Evolutionary conservation across 2,113 vertebrate species (phyloP).

Genomic region (Sylvilagus bachmani): DNA sequence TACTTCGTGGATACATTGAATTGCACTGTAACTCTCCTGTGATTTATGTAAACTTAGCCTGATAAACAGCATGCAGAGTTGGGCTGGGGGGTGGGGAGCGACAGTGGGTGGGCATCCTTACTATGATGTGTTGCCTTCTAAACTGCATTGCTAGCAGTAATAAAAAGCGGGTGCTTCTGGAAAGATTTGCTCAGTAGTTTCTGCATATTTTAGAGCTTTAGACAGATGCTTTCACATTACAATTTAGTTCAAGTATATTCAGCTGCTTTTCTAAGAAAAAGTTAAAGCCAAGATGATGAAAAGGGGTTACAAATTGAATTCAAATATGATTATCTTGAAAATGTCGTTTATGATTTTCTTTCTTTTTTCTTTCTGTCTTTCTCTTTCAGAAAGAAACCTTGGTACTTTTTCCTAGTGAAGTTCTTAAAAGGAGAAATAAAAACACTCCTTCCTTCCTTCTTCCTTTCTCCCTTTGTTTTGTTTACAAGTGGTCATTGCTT

Average conservation of each 20-base stretch:
- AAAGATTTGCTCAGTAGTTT: slow-evolving; percentile 59
- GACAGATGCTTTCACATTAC: slow-evolving; percentile 6
- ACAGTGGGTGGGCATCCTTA: background rate
- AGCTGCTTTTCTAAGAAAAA: slow-evolving; percentile 49
- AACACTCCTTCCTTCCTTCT: background rate
- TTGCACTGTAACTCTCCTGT: slow-evolving; percentile 69
- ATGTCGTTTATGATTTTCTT: background rate
- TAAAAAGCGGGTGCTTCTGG: slow-evolving; percentile 20
- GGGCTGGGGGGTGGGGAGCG: background rate
- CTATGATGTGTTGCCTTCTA: background rate
- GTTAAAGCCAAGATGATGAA: slow-evolving; percentile 24
- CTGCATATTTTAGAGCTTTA: slow-evolving; percentile 52
- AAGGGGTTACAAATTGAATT: slow-evolving; percentile 10
- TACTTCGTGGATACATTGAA: slow-evolving; percentile 68
- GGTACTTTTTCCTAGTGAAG: slow-evolving; percentile 18
- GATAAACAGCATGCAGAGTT: slow-evolving; percentile 47
- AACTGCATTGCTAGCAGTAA: slow-evolving; percentile 53
- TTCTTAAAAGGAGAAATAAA: slow-evolving; percentile 62
- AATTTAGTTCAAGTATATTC: slow-evolving; percentile 22
- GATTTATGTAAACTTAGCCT: slow-evolving; percentile 69
- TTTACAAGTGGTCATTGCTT: background rate
- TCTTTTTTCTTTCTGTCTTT: too few species aligned
- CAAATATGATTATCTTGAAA: background rate
- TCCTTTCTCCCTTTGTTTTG: background rate
- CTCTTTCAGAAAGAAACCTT: background rate